Evolutionary conservation across 2,888 invertebrate genomes (phyloP).

Genomic region (Eilema sororculum): DNA sequence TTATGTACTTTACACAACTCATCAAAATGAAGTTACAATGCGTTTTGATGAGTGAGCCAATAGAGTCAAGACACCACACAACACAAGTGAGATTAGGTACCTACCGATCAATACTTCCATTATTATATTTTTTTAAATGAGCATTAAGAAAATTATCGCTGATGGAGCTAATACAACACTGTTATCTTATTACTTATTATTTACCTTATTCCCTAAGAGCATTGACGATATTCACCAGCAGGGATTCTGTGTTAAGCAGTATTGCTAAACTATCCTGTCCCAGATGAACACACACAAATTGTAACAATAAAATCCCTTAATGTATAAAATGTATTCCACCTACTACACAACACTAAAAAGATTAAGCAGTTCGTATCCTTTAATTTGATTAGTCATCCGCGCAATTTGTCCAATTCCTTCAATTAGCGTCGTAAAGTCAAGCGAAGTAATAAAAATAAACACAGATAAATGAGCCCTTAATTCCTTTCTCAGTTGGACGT

Average conservation of each 20-base stretch:
- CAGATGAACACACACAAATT: background rate
- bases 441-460: conserved; percentile 69
- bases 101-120: no score
- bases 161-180: no score
- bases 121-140: no score
- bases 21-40: no score
- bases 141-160: no score
- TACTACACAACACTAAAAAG: conserved; percentile 31
- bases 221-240: background rate
- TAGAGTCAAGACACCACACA: no score
- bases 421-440: conserved; percentile 60
- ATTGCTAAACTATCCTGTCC: background rate
- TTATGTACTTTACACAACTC: no score
- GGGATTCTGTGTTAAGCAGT: background rate
- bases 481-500: conserved; percentile 70
- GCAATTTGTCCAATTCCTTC: conserved; percentile 55
- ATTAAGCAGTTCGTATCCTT: conserved; percentile 38
- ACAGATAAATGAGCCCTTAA: conserved; percentile 73
- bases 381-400: conserved; percentile 54
- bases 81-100: no score
- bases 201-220: background rate
- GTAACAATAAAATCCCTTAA: background rate
- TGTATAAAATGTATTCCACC: background rate
- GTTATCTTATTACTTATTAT: no score
- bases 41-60: no score